Percentiles rank a stretch among this genome's conserved stretches.
phyloP scores from a whole-genome alignment of 2,797 vertebrate genomes.

The Manis crassicaudata region DNA sequence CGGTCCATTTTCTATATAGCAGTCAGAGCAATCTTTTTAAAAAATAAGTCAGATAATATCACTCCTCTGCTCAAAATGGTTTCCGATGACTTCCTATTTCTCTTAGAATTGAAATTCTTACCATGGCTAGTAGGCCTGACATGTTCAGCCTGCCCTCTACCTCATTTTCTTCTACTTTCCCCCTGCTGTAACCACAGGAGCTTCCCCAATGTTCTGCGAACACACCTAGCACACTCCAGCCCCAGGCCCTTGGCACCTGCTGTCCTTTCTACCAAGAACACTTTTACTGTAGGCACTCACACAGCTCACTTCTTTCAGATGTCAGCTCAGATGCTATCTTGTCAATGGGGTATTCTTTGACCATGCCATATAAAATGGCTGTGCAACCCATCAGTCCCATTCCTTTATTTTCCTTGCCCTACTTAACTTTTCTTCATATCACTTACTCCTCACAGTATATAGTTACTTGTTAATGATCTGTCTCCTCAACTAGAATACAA shows the following conservation, averaged over 20 bases:
- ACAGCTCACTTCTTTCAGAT: background rate
- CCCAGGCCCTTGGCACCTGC: background rate
- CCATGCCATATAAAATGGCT: background rate
- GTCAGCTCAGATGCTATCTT: background rate
- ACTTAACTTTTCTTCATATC: background rate
- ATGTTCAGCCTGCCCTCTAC: background rate
- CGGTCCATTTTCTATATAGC: background rate
- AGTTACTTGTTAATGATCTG: background rate
- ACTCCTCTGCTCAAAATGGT: slow-evolving; percentile 5
- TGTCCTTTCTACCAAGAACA: background rate
- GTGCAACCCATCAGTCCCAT: background rate
- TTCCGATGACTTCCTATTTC: background rate
- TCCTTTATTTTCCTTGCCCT: background rate
- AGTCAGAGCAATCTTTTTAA: background rate
- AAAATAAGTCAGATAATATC: slow-evolving; percentile 23
- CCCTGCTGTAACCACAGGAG: background rate
- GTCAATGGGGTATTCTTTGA: background rate
- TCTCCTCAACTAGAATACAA: background rate
- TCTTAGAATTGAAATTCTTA: background rate
- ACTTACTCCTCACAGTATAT: background rate
- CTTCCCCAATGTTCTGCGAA: background rate
- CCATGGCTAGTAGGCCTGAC: background rate
- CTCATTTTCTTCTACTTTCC: background rate
- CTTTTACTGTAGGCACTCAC: background rate
- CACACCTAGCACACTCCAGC: background rate